phyloP scores from a whole-genome alignment of 2,797 vertebrate genomes.

The Pangasius krempfi region DNA sequence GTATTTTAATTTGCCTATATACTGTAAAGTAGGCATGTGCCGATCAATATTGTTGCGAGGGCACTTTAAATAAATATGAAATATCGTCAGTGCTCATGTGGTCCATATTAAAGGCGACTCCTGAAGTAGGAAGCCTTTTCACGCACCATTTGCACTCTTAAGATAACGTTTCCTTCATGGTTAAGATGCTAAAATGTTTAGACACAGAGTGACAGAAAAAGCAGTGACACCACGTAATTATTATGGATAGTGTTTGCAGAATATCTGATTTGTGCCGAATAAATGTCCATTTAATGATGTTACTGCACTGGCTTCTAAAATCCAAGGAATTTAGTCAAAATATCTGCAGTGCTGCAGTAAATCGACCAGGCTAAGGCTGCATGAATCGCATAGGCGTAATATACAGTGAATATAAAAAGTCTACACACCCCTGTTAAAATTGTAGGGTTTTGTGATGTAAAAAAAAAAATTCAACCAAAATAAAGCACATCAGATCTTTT shows the following conservation, averaged over 20 bases:
- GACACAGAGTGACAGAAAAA: not conserved
- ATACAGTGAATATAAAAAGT: not conserved
- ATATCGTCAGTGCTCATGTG: not conserved
- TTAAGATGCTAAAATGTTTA: not conserved
- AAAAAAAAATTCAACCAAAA: not conserved
- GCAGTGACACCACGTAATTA: not conserved
- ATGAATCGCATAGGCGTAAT: no score
- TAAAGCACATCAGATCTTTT: not conserved
- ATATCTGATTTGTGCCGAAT: not conserved
- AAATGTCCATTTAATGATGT: not conserved
- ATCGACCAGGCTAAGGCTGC: not conserved
- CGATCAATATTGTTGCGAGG: not conserved
- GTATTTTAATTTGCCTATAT: not conserved
- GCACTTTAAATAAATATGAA: not conserved
- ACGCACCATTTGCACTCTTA: not conserved
- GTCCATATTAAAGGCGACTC: not conserved
- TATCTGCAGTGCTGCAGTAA: not conserved
- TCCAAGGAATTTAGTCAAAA: not conserved
- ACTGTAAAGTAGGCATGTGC: slow-evolving; percentile 26
- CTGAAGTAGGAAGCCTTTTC: not conserved
- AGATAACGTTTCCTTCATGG: not conserved
- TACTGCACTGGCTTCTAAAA: not conserved
- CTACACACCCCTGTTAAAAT: not conserved
- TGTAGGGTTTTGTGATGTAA: not conserved
- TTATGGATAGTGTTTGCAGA: not conserved